These are phyloP conservation scores for Galemys pyrenaicus DNA, from an alignment of 2,113 vertebrate species.

Conservation along the genomic window DNA sequence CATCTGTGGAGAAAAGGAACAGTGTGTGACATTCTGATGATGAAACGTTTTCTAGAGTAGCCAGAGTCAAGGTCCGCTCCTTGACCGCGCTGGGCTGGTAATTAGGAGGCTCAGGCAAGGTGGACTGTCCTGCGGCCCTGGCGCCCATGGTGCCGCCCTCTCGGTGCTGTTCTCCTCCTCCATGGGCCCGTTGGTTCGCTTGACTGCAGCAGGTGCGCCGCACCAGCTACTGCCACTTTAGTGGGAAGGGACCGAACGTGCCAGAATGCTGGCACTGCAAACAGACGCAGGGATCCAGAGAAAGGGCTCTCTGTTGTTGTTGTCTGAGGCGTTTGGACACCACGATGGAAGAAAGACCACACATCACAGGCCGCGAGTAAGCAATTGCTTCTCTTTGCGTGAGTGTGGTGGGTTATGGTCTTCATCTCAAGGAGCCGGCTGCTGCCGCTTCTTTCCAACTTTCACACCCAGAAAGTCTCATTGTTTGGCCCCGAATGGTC, in stretches of 20 bases:
- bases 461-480: neutral
- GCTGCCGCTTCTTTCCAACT: neutral
- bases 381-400: neutral
- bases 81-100: neutral
- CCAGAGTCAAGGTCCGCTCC: neutral
- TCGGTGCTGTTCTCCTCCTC: neutral
- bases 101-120: neutral
- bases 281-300: neutral
- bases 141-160: neutral
- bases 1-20: neutral
- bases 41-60: neutral
- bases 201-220: neutral
- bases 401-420: neutral
- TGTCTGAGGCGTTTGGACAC: neutral
- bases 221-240: neutral
- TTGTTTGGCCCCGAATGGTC: neutral
- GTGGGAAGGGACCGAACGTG: neutral
- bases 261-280: neutral
- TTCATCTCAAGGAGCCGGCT: neutral
- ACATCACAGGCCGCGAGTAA: neutral
- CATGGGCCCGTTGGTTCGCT: neutral
- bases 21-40: neutral
- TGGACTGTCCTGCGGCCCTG: neutral
- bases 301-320: neutral
- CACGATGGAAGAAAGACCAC: neutral